phyloP scores from a whole-genome alignment of 2,797 vertebrate species.

The Tadarida brasiliensis region DNA sequence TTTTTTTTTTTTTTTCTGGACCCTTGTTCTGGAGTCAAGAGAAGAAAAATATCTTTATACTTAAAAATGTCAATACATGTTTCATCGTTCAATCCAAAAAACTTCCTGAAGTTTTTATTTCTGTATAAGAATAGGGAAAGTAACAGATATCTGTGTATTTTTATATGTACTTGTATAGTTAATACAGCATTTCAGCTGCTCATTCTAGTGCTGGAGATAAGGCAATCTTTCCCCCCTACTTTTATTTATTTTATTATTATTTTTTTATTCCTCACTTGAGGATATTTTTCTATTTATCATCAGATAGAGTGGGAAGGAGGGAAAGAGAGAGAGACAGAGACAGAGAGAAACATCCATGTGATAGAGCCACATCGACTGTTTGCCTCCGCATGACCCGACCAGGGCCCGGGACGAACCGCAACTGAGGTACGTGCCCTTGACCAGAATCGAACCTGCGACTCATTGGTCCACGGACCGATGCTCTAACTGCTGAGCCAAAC shows the following conservation, averaged over 20 bases:
- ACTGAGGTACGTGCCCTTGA: too few relatives aligned
- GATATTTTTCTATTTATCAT: too few relatives aligned
- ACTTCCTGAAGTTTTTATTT: not conserved
- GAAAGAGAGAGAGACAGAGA: too few relatives aligned
- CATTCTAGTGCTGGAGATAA: not conserved
- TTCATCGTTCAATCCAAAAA: not conserved
- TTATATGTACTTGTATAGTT: not conserved
- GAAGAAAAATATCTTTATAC: slow-evolving; percentile 23
- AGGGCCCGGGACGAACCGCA: too few relatives aligned
- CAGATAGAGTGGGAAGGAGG: too few relatives aligned
- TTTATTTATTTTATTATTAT: not conserved
- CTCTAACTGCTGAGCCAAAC: too few relatives aligned
- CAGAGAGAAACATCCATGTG: too few relatives aligned
- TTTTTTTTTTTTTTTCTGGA: not conserved
- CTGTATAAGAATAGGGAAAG: not conserved
- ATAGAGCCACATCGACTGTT: too few relatives aligned
- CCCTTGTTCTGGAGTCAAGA: not conserved
- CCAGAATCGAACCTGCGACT: too few relatives aligned
- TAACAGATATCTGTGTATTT: not conserved
- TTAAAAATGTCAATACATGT: not conserved
- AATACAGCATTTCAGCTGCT: not conserved
- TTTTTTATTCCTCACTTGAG: too few relatives aligned
- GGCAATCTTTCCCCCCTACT: not conserved
- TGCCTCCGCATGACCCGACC: too few relatives aligned
- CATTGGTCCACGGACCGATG: too few relatives aligned